Evolutionary conservation across 92 coral and sea anemone species (phyloP).

Genomic region (Zoanthus solanderi): DNA sequence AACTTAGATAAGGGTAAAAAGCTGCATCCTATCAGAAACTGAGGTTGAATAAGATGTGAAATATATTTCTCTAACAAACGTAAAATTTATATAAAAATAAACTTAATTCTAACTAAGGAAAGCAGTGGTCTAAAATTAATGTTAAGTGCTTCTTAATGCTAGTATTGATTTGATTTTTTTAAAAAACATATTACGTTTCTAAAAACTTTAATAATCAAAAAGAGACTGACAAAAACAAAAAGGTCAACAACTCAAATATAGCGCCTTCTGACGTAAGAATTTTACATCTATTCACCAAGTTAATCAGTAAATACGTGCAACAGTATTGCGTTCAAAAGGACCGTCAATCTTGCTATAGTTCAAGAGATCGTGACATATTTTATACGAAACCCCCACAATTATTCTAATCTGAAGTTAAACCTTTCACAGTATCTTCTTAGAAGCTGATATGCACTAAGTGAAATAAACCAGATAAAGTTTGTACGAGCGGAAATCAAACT

Average conservation of each 20-base stretch:
- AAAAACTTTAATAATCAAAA: neutral
- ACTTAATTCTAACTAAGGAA: neutral
- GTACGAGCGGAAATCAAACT: neutral
- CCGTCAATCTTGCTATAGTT: neutral
- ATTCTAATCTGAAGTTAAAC: neutral
- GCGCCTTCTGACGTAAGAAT: neutral
- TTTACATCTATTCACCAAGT: neutral
- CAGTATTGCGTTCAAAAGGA: neutral
- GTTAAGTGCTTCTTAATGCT: neutral
- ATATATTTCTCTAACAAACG: neutral
- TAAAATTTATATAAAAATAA: neutral
- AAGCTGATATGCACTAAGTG: constrained; percentile 24
- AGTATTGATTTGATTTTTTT: neutral
- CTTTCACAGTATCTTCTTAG: neutral
- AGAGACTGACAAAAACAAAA: neutral
- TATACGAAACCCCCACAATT: constrained; percentile 27
- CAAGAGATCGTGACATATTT: constrained; percentile 3
- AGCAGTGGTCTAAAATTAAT: neutral
- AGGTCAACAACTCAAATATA: too few species aligned
- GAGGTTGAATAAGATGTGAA: neutral
- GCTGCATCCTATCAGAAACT: constrained; percentile 18
- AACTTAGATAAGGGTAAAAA: neutral
- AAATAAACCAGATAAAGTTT: constrained; percentile 14
- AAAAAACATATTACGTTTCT: neutral
- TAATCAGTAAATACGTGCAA: neutral